Conservation (phyloP, 2,797 vertebrate genomes). For the Nyctalus aviator region DNA sequence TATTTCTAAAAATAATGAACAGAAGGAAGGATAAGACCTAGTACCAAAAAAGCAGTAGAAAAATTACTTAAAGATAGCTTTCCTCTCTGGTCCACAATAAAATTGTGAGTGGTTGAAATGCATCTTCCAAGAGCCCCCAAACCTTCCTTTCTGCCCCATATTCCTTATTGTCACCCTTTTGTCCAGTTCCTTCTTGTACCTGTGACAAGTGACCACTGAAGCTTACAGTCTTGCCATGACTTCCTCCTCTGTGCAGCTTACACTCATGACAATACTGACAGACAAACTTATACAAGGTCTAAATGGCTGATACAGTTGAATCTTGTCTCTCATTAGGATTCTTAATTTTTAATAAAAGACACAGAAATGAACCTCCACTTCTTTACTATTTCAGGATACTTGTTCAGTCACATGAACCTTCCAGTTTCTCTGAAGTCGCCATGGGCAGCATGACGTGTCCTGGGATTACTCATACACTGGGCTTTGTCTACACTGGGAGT, state of each 20-base stretch:
- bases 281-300: not conserved
- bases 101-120: not conserved
- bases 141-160: not conserved
- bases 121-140: not conserved
- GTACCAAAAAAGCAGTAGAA: not conserved
- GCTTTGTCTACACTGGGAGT: not conserved
- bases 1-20: not conserved
- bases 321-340: not conserved
- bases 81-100: not conserved
- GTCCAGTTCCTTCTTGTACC: not conserved
- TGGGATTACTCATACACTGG: not conserved
- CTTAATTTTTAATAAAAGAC: not conserved
- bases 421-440: not conserved
- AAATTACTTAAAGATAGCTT: not conserved
- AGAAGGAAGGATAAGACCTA: not conserved
- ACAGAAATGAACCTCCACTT: not conserved
- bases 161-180: not conserved
- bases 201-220: not conserved
- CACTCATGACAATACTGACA: not conserved
- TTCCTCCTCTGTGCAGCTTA: not conserved
- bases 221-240: not conserved
- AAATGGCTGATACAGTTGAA: not conserved
- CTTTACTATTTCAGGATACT: not conserved
- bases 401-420: not conserved
- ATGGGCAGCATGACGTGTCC: accelerated